Evolutionary conservation across 2,888 invertebrate species (phyloP).

Genomic region (Morpho helenor): DNA sequence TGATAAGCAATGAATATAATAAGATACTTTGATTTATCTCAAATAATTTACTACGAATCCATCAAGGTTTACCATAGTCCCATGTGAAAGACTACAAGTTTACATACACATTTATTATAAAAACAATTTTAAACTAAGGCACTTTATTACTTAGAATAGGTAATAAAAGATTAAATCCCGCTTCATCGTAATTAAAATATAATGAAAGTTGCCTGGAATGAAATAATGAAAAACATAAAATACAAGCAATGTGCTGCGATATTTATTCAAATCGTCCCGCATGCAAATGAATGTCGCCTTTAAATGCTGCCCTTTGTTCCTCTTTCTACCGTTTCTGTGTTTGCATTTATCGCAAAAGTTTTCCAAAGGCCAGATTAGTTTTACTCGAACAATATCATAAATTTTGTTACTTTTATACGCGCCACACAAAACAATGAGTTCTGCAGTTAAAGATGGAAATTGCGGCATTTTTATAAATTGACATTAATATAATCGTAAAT

Average conservation of each 20-base stretch:
- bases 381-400: slow-evolving; percentile 46
- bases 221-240: slow-evolving; percentile 44
- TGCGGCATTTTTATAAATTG: no score
- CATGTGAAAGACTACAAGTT: background rate
- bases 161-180: slow-evolving; percentile 12
- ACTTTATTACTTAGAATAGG: slow-evolving; percentile 9
- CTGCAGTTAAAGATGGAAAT: no score
- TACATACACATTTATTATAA: slow-evolving; percentile 7
- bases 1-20: no score
- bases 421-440: background rate
- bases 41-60: no score
- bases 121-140: slow-evolving; percentile 10
- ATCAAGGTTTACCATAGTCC: no score
- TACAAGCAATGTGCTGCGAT: slow-evolving; percentile 40
- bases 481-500: no score
- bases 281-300: slow-evolving; percentile 56
- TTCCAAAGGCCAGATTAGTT: slow-evolving; percentile 58
- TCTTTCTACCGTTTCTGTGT: slow-evolving; percentile 37
- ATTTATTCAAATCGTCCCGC: slow-evolving; percentile 48
- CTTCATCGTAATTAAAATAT: slow-evolving; percentile 17
- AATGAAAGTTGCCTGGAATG: slow-evolving; percentile 28
- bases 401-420: slow-evolving; percentile 1
- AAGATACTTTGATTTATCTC: no score
- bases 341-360: slow-evolving; percentile 59
- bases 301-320: slow-evolving; percentile 53